Conservation (phyloP, 2,888 invertebrate species). For the Hedychridium roseum region DNA sequence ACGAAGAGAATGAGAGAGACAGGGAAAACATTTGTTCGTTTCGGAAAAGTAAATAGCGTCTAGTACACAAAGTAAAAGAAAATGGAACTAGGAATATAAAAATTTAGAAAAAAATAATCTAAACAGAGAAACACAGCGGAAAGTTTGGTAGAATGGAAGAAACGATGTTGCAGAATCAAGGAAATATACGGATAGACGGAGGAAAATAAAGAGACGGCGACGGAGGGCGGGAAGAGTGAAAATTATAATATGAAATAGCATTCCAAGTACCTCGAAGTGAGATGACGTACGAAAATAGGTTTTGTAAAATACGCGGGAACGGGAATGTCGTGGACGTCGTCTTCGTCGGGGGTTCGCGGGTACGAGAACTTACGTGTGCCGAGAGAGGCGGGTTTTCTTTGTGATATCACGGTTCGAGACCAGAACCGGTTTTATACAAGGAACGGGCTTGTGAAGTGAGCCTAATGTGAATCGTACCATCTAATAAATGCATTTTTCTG, state of each 20-base stretch:
- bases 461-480: conserved; percentile 49
- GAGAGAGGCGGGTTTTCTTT: conserved; percentile 47
- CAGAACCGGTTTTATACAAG: conserved; percentile 57
- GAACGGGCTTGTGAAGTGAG: conserved; percentile 50
- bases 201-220: not conserved
- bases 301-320: conserved; percentile 19
- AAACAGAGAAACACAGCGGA: not conserved
- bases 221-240: not conserved
- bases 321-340: no score
- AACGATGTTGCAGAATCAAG: not conserved
- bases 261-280: conserved; percentile 13
- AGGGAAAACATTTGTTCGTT: not conserved
- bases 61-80: not conserved
- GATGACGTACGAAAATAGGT: conserved; percentile 4
- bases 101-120: not conserved
- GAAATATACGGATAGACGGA: not conserved
- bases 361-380: conserved; percentile 24
- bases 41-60: not conserved
- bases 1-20: conserved; percentile 11
- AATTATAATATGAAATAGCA: conserved; percentile 12
- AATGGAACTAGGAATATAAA: not conserved
- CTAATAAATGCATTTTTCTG: conserved; percentile 29
- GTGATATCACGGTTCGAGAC: conserved; percentile 45
- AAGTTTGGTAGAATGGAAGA: not conserved
- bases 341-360: no score